Evolutionary conservation across 1,140 invertebrate species (phyloP).

Genomic region (Paracyclopina nana): DNA sequence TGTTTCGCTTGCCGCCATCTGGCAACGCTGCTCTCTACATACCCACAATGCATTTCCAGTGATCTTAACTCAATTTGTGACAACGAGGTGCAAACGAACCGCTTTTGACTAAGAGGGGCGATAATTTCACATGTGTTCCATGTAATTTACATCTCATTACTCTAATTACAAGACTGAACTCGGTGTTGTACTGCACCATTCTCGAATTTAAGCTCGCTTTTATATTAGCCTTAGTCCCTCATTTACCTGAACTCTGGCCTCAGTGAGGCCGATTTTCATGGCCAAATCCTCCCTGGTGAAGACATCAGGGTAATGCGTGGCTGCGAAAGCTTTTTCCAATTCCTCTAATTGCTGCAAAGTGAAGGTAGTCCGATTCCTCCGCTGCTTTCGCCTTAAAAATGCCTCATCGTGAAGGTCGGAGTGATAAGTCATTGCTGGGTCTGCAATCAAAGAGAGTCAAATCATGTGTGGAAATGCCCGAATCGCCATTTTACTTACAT

Average conservation of each 20-base stretch:
- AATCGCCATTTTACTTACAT: not conserved
- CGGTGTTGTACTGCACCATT: not conserved
- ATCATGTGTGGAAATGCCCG: not conserved
- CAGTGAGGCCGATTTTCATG: constrained; percentile 94
- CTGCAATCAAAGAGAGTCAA: constrained; percentile 16
- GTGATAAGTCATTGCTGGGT: constrained; percentile 67
- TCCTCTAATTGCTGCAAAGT: constrained; percentile 82
- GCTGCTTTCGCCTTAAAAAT: constrained; percentile 82
- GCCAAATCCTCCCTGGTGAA: constrained; percentile 91
- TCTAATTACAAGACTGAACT: not conserved
- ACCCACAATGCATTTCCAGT: too few relatives aligned
- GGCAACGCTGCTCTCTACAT: too few relatives aligned
- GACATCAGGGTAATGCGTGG: constrained; percentile 95
- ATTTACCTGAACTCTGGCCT: constrained; percentile 91
- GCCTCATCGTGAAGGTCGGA: constrained; percentile 84
- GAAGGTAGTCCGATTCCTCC: constrained; percentile 87
- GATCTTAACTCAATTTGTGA: not conserved
- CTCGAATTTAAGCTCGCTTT: too few relatives aligned
- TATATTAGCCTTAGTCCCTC: too few relatives aligned
- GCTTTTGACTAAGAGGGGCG: not conserved
- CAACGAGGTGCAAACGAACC: not conserved
- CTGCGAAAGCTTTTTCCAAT: constrained; percentile 85
- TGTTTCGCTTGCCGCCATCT: too few relatives aligned
- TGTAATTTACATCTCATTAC: not conserved
- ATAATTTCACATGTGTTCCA: not conserved